Evolutionary conservation across 2,113 vertebrate genomes (phyloP), one percentile per base, ranked within the genome.

Genomic region (Heterotis niloticus): DNA sequence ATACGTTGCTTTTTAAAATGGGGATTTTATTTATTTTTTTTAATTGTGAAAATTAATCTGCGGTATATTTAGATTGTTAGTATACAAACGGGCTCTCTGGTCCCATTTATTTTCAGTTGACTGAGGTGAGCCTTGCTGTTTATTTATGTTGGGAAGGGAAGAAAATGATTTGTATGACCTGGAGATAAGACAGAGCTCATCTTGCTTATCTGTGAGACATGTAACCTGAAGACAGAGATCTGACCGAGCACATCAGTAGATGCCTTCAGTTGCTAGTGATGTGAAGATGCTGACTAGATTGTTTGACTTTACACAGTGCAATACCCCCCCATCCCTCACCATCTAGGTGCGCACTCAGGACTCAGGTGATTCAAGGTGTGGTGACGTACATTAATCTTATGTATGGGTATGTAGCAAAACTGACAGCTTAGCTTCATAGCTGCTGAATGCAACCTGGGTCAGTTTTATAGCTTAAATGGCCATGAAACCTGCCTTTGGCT

Each of bases 241-340:
- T 26, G 20, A 68, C 16, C 24, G 23, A 29, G 10, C 44, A 52
- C 14, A 10, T 51, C 28, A 51, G 13, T 7, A 23, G 9, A 12
- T 2, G 59, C 3, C 26, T 9, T 26, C 28, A 24, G 11, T 59
- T 64, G 24, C 66, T 5, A 14, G 28, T 16, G 24, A 16, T 28
- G 17, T 0, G 67, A 12, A 17, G 67, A 29, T 69, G 67, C 66
- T 64, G 57, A n/a, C 59, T 7, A 28, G 9, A 28, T 13, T 78
- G 76, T 74, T 18, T 84, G 86, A 87, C 64, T 79, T 78, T 77
- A 80, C 81, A 26, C 73, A 29, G 71, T 77, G 82, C 82, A 85
- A 84, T 82, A 88, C 81, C 77, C 75, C 34, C 65, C 60, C 29
- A 44, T 70, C 78, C 83, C 82, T 68, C 78, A 64, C 83, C 83